Evolutionary conservation across 2,888 invertebrate genomes (phyloP).

Genomic region (Meganola albula): DNA sequence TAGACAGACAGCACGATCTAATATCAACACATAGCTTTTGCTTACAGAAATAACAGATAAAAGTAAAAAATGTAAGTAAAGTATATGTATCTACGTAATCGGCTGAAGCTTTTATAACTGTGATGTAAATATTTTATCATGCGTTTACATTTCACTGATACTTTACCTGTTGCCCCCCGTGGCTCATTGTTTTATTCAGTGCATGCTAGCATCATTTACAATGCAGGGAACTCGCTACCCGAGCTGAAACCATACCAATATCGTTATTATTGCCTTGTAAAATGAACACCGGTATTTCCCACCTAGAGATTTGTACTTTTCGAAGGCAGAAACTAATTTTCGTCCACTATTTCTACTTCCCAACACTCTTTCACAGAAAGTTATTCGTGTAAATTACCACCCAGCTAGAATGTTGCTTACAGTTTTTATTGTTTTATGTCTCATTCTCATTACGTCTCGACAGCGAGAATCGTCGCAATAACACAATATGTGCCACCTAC

Average conservation of each 20-base stretch:
- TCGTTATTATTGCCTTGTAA: constrained; percentile 40
- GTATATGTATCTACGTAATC: too few relatives aligned
- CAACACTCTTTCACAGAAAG: constrained; percentile 12
- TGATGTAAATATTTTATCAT: constrained; percentile 11
- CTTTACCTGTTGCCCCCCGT: constrained; percentile 41
- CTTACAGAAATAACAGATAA: too few relatives aligned
- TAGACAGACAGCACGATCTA: too few relatives aligned
- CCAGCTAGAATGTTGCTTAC: constrained; percentile 22
- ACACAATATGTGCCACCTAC: constrained; percentile 10
- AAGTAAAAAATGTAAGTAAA: too few relatives aligned
- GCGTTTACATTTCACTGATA: constrained; percentile 11
- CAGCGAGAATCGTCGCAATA: constrained; percentile 13
- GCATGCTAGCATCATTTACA: constrained; percentile 42
- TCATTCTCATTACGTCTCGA: constrained; percentile 23
- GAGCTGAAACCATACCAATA: constrained; percentile 40
- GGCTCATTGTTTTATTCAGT: constrained; percentile 47
- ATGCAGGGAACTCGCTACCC: constrained; percentile 32
- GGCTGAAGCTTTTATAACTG: too few relatives aligned
- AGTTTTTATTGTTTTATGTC: constrained; percentile 24
- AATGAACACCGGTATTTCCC: constrained; percentile 39
- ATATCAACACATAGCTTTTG: too few relatives aligned
- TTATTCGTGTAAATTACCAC: constrained; percentile 24
- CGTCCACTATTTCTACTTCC: too few relatives aligned
- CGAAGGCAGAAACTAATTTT: constrained; percentile 18
- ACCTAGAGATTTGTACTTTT: constrained; percentile 33